These are phyloP conservation scores for Butorides virescens DNA, from an alignment of 2,113 vertebrate species.

Conservation along the genomic window DNA sequence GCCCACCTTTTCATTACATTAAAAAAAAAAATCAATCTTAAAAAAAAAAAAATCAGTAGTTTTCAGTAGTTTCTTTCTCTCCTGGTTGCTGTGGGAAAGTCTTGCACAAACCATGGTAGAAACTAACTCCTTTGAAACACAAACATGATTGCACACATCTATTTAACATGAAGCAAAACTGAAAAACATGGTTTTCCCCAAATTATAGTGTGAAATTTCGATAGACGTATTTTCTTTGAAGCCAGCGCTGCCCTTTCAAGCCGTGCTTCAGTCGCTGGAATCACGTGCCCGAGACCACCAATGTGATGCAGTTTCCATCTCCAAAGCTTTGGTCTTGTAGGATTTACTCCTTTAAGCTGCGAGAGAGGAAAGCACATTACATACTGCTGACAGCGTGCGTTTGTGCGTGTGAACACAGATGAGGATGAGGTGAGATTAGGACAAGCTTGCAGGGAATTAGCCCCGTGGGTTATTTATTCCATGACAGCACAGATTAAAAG, in stretches of 20 bases:
- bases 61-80: background rate
- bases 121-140: background rate
- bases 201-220: background rate
- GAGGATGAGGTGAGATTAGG: constrained; percentile 56
- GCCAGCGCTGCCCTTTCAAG: background rate
- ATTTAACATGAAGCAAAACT: background rate
- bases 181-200: background rate
- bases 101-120: background rate
- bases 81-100: background rate
- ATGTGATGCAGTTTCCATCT: background rate
- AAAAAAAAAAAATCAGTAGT: no score
- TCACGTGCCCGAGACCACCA: background rate
- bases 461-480: constrained; percentile 64
- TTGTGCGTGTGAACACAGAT: background rate
- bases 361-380: background rate
- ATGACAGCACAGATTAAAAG: constrained; percentile 53
- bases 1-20: background rate
- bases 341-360: constrained; percentile 31
- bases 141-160: background rate
- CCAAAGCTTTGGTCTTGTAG: constrained; percentile 10
- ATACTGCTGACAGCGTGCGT: background rate
- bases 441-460: constrained; percentile 48
- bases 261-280: background rate
- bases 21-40: background rate
- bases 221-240: background rate